A percentile compares a stretch with the other conserved stretches of the same genome.
These are phyloP conservation scores for Pinctada fucata DNA, from an alignment of 2,888 invertebrate genomes.

Conservation along the genomic window DNA sequence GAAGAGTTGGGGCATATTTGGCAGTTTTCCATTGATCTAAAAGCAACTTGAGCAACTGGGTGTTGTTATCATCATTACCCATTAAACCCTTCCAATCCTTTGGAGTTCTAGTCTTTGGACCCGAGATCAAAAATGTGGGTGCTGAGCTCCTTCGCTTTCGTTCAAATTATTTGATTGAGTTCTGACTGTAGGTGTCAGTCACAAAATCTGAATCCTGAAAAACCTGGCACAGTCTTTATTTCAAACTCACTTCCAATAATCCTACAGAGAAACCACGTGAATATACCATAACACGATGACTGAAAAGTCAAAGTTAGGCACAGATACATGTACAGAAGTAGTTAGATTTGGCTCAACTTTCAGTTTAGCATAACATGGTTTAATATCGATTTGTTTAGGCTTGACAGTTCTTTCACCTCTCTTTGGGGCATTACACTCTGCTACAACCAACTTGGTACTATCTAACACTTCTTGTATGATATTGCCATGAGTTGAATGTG, in stretches of 20 bases:
- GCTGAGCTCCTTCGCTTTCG: background rate
- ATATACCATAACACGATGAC: background rate
- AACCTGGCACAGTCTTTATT: constrained; percentile 22
- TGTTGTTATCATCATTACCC: constrained; percentile 18
- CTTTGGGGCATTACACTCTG: background rate
- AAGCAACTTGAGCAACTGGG: constrained; percentile 21
- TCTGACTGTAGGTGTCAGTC: constrained; percentile 7
- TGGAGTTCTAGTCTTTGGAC: constrained; percentile 3
- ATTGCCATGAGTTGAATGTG: constrained; percentile 13
- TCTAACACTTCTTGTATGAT: background rate
- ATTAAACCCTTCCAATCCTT: constrained; percentile 30
- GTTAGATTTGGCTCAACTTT: background rate
- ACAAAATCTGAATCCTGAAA: constrained; percentile 28
- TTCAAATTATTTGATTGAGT: background rate
- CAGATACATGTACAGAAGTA: no score
- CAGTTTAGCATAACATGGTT: no score
- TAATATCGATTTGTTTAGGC: background rate
- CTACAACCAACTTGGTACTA: background rate
- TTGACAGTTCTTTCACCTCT: background rate
- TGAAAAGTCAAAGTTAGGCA: background rate
- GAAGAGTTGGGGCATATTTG: background rate
- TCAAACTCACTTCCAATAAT: constrained; percentile 21
- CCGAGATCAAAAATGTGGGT: background rate
- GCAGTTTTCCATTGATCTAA: background rate
- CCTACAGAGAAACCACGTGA: constrained; percentile 28